phyloP scores from a whole-genome alignment of 1,140 invertebrate species.

The Brachionus rotundiformis region DNA sequence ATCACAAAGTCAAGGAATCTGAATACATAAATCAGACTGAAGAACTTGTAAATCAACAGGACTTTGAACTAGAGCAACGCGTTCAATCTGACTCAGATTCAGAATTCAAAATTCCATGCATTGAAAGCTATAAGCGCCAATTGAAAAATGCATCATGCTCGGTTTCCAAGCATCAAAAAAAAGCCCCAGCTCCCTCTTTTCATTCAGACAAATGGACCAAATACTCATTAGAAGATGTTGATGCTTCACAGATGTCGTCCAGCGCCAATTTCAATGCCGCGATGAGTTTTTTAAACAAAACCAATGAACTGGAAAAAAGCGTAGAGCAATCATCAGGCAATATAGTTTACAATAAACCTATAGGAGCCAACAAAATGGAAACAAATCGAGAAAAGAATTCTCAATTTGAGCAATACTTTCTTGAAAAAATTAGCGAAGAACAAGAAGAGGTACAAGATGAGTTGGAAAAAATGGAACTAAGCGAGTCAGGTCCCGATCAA shows the following conservation, averaged over 20 bases:
- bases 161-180: neutral
- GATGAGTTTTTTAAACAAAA: constrained; percentile 28
- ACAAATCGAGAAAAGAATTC: neutral
- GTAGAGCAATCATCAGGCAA: neutral
- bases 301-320: neutral
- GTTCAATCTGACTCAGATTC: neutral
- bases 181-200: neutral
- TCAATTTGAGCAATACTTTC: neutral
- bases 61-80: neutral
- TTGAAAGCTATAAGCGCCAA: neutral
- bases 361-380: constrained; percentile 26
- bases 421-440: constrained; percentile 7
- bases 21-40: neutral
- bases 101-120: constrained; percentile 29
- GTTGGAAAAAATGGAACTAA: constrained; percentile 28
- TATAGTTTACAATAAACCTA: constrained; percentile 39
- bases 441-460: neutral
- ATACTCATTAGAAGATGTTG: constrained; percentile 45
- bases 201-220: constrained; percentile 43
- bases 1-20: neutral
- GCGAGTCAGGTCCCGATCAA: neutral
- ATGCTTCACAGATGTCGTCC: neutral
- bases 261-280: constrained; percentile 28
- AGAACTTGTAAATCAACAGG: neutral
- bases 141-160: neutral